These are phyloP conservation scores for Azemiops feae DNA, from an alignment of 2,113 vertebrate species.

Conservation along the genomic window DNA sequence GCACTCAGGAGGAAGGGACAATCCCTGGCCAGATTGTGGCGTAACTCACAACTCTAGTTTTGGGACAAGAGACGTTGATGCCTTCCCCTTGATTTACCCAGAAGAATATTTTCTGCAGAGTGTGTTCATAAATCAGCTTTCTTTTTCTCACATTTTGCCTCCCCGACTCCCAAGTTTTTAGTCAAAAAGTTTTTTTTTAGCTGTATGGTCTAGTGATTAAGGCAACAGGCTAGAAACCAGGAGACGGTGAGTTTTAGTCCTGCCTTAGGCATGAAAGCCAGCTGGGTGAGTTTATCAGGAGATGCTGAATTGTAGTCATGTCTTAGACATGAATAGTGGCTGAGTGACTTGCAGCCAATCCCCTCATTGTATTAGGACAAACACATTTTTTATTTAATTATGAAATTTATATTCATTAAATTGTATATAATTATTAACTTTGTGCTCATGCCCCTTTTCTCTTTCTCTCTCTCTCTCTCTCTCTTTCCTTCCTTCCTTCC, in stretches of 20 bases:
- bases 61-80: constrained; percentile 24
- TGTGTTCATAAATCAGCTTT: constrained; percentile 36
- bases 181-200: no score
- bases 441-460: not conserved
- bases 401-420: not conserved
- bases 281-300: not conserved
- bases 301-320: not conserved
- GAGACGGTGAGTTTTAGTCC: not conserved
- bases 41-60: constrained; percentile 38
- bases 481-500: no score
- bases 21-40: constrained; percentile 30
- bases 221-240: not conserved
- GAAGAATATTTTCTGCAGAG: constrained; percentile 22
- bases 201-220: not conserved
- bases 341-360: not conserved
- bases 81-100: constrained; percentile 30
- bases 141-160: not conserved
- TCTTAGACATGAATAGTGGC: not conserved
- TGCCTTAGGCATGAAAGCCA: not conserved
- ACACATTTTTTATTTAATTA: not conserved
- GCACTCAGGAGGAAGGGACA: constrained; percentile 8
- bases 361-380: not conserved
- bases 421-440: not conserved
- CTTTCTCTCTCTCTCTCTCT: not conserved
- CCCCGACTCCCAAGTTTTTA: not conserved